Percentiles rank a stretch among this genome's conserved stretches.
phyloP scores from a whole-genome alignment of 2,113 vertebrate genomes.

The Romanogobio albipinnatus region DNA sequence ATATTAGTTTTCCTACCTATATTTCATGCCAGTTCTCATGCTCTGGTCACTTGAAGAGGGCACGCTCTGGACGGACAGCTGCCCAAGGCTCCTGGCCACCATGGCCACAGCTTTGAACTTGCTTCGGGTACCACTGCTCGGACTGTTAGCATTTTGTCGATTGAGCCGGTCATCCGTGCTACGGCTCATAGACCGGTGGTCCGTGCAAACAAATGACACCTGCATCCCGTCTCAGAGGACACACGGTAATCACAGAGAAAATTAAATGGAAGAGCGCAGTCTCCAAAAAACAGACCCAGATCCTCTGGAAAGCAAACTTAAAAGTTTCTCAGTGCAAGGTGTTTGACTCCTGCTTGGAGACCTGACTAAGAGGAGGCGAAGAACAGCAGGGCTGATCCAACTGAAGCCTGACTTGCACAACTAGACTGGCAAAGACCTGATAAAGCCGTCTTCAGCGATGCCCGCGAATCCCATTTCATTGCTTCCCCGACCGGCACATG shows the following conservation, averaged over 20 bases:
- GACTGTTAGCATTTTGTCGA: conserved; percentile 88
- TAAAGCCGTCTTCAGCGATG: conserved; percentile 9
- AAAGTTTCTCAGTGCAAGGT: background rate
- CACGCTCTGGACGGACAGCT: conserved; percentile 87
- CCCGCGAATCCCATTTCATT: conserved; percentile 8
- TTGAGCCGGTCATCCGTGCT: conserved; percentile 87
- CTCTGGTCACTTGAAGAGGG: conserved; percentile 82
- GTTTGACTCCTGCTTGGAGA: conserved; percentile 36
- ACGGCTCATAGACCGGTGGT: conserved; percentile 88
- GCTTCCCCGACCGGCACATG: background rate
- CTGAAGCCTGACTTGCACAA: conserved; percentile 43
- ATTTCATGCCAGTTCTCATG: conserved; percentile 90
- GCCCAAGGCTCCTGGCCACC: conserved; percentile 94
- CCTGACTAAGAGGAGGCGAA: background rate
- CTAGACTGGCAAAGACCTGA: background rate
- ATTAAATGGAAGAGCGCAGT: background rate
- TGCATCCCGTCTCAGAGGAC: conserved; percentile 79
- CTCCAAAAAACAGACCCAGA: conserved; percentile 36
- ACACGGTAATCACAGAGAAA: conserved; percentile 1
- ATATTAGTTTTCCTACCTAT: conserved; percentile 79
- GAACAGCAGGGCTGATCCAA: conserved; percentile 40
- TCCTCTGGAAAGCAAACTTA: conserved; percentile 13
- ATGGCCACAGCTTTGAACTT: conserved; percentile 93
- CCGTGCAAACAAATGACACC: conserved; percentile 94
- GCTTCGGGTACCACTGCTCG: conserved; percentile 84